Conservation (phyloP, 2,888 invertebrate species). For the Ichneumoninae sp. region DNA sequence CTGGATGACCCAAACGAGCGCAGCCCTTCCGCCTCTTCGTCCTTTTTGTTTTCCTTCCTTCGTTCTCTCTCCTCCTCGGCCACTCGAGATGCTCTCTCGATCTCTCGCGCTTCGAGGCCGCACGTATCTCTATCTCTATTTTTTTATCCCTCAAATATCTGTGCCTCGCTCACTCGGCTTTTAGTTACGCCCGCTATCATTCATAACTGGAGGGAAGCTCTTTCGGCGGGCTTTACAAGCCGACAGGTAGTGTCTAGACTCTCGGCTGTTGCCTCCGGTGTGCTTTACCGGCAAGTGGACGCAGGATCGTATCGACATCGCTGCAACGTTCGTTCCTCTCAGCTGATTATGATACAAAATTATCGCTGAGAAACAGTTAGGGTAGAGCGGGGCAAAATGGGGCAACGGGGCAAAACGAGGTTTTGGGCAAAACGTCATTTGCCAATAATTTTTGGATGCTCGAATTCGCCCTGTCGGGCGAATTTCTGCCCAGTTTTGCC, state of each 20-base stretch:
- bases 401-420: too few relatives aligned
- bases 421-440: too few relatives aligned
- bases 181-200: slow-evolving; percentile 64
- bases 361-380: neutral
- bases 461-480: too few relatives aligned
- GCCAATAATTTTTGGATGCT: too few relatives aligned
- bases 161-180: slow-evolving; percentile 30
- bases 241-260: slow-evolving; percentile 57
- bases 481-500: too few relatives aligned
- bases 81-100: slow-evolving; percentile 33
- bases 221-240: slow-evolving; percentile 20
- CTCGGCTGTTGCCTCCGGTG: slow-evolving; percentile 1
- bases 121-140: slow-evolving; percentile 12
- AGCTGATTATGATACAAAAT: neutral
- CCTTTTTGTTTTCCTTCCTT: slow-evolving; percentile 18
- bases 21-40: slow-evolving; percentile 46
- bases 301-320: slow-evolving; percentile 14
- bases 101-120: slow-evolving; percentile 25
- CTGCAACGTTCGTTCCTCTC: neutral
- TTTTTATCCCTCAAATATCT: slow-evolving; percentile 37
- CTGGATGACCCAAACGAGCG: slow-evolving; percentile 43
- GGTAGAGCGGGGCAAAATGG: too few relatives aligned
- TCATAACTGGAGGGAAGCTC: slow-evolving; percentile 55
- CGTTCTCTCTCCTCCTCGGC: slow-evolving; percentile 11
- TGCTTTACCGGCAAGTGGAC: neutral